A percentile compares a stretch with the other conserved stretches of the same genome.
phyloP scores from a whole-genome alignment of 2,113 vertebrate species.

The Ceuthmochares aereus region DNA sequence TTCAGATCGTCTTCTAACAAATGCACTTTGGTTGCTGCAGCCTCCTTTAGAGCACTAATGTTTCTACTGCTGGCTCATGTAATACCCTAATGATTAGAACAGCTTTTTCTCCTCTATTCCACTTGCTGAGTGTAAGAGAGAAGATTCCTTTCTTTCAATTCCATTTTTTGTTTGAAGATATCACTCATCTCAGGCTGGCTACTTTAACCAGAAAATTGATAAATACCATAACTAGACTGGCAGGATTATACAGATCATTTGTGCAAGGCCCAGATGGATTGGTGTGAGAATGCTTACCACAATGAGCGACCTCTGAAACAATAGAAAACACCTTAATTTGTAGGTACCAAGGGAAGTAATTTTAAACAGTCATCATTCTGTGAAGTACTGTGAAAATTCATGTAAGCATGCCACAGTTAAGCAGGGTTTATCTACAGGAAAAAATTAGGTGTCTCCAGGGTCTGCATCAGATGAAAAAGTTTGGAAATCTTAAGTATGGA shows the following conservation, averaged over 20 bases:
- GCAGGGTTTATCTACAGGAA: neutral
- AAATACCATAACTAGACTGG: neutral
- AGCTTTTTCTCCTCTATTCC: neutral
- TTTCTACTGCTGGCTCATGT: neutral
- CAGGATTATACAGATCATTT: neutral
- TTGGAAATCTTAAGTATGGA: neutral
- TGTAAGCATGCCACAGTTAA: neutral
- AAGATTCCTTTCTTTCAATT: neutral
- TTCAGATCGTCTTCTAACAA: neutral
- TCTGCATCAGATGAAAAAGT: neutral
- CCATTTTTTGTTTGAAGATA: neutral
- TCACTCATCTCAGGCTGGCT: neutral
- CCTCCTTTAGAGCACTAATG: neutral
- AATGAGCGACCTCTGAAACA: neutral
- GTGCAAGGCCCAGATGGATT: neutral
- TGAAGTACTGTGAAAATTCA: neutral
- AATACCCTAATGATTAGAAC: neutral
- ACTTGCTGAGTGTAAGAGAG: neutral
- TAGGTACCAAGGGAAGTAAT: neutral
- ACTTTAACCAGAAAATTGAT: neutral
- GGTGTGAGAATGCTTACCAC: neutral
- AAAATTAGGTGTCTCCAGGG: neutral
- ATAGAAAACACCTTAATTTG: neutral
- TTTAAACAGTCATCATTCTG: neutral
- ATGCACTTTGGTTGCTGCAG: neutral